phyloP scores from a whole-genome alignment of 2,113 vertebrate species.

The Aythya baeri region DNA sequence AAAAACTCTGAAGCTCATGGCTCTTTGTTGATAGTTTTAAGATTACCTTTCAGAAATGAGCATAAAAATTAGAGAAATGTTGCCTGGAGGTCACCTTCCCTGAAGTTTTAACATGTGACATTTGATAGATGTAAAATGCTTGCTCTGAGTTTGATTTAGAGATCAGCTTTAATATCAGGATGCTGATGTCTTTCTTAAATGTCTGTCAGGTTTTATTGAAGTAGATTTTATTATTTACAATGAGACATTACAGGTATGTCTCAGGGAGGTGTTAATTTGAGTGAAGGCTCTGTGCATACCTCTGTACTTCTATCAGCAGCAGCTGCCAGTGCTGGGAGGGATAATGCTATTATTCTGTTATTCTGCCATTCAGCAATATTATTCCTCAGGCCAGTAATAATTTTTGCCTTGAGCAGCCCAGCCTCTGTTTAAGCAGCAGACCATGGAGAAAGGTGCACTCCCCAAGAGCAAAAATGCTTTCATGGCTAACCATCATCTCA shows the following conservation, averaged over 20 bases:
- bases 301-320: not conserved
- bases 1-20: not conserved
- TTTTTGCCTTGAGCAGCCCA: not conserved
- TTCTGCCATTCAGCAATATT: not conserved
- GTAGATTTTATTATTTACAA: not conserved
- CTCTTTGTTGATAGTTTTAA: not conserved
- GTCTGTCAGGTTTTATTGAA: not conserved
- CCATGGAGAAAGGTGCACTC: not conserved
- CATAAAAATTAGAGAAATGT: not conserved
- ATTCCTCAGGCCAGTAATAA: not conserved
- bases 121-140: not conserved
- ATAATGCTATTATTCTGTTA: not conserved
- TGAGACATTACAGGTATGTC: not conserved
- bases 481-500: not conserved
- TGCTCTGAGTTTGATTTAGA: not conserved
- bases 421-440: not conserved
- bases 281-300: not conserved
- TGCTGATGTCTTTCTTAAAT: not conserved
- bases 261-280: not conserved
- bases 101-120: accelerated
- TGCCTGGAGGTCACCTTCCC: not conserved
- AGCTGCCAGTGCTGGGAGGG: not conserved
- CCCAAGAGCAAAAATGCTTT: not conserved
- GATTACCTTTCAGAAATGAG: not conserved
- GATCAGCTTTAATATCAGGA: not conserved